These are phyloP conservation scores for Tragelaphus strepsiceros DNA, from an alignment of 2,113 vertebrate genomes.

Conservation along the genomic window DNA sequence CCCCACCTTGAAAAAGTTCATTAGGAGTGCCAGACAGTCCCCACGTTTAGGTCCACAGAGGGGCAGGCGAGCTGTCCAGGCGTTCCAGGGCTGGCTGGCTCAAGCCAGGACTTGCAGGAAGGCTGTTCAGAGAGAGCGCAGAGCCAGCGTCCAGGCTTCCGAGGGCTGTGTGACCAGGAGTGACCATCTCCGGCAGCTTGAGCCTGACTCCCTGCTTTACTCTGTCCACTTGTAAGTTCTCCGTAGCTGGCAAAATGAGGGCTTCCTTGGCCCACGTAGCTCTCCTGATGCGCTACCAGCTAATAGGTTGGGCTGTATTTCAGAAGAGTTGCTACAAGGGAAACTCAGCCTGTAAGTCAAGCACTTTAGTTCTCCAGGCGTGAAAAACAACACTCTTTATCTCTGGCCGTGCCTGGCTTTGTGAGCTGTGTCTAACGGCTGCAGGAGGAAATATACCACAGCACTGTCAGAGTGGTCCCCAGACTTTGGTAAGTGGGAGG, in stretches of 20 bases:
- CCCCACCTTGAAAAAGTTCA: neutral
- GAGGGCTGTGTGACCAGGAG: neutral
- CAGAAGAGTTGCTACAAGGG: conserved; percentile 59
- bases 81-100: neutral
- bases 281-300: conserved; percentile 7
- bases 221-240: neutral
- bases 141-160: neutral
- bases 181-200: neutral
- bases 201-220: neutral
- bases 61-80: neutral
- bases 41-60: neutral
- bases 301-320: conserved; percentile 53
- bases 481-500: neutral
- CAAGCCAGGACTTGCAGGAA: neutral
- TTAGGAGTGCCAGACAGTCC: too few species aligned
- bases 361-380: conserved; percentile 55
- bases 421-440: conserved; percentile 61
- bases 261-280: neutral
- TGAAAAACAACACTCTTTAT: conserved; percentile 60
- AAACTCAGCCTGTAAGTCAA: conserved; percentile 58
- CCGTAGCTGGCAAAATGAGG: accelerated
- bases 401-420: conserved; percentile 51
- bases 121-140: neutral
- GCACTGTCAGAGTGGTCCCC: neutral
- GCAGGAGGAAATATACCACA: neutral